Evolutionary conservation across 1,140 invertebrate species (phyloP).

Genomic region (Mya arenaria): DNA sequence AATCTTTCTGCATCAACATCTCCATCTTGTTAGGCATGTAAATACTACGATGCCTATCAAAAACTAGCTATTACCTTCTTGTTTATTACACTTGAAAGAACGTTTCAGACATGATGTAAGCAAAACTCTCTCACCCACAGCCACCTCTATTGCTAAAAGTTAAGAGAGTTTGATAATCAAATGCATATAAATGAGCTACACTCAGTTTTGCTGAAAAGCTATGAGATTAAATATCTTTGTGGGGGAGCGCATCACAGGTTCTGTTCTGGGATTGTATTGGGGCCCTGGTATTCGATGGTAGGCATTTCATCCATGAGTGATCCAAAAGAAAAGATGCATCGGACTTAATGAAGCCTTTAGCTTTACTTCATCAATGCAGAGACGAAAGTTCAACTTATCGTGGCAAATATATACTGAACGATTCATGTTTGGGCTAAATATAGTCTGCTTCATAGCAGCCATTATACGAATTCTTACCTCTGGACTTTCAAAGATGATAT

Average conservation of each 20-base stretch:
- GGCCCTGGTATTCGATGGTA: neutral
- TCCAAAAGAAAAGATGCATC: too few relatives aligned
- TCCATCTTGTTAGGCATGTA: neutral
- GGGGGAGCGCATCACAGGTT: conserved; percentile 20
- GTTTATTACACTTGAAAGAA: neutral
- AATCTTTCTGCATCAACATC: too few relatives aligned
- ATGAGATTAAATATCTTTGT: neutral
- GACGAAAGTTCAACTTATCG: too few relatives aligned
- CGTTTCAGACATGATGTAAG: conserved; percentile 29
- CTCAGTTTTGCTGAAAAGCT: neutral
- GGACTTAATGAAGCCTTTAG: too few relatives aligned
- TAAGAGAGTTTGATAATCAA: conserved; percentile 1
- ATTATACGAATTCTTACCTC: too few relatives aligned
- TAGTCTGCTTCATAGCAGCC: too few relatives aligned
- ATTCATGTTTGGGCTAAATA: too few relatives aligned
- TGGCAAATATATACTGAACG: too few relatives aligned
- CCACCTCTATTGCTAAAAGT: neutral
- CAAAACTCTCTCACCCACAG: conserved; percentile 1
- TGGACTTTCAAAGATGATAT: too few relatives aligned
- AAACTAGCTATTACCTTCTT: conserved; percentile 5
- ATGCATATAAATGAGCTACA: conserved; percentile 10
- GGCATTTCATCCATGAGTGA: neutral
- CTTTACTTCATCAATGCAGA: too few relatives aligned
- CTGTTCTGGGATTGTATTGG: neutral
- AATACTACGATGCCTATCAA: too few relatives aligned